phyloP scores from a whole-genome alignment of 2,888 invertebrate genomes.

The Smittia aterrima region DNA sequence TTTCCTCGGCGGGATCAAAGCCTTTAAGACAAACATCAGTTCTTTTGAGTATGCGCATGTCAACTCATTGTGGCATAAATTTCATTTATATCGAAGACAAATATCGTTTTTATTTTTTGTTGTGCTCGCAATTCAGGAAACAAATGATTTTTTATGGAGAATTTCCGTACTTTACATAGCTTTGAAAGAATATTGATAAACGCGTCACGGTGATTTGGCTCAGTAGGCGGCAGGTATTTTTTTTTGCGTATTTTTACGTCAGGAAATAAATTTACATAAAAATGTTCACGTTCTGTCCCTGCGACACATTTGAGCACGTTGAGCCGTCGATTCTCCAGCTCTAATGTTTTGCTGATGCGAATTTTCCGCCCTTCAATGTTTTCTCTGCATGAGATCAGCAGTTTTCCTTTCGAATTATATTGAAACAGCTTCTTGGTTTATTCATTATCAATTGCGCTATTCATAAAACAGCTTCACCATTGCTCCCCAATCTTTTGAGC shows the following conservation, averaged over 20 bases:
- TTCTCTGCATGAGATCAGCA: background rate
- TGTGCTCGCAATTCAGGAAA: background rate
- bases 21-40: background rate
- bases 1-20: background rate
- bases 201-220: no score
- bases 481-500: background rate
- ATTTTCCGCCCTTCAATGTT: background rate
- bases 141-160: constrained; percentile 3
- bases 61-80: no score
- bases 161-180: background rate
- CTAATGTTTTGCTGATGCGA: background rate
- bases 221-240: no score
- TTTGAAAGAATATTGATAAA: background rate
- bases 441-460: constrained; percentile 7
- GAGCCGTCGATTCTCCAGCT: constrained; percentile 1
- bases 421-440: background rate
- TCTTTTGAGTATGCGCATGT: no score
- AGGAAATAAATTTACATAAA: constrained; percentile 21
- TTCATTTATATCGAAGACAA: background rate
- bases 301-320: constrained; percentile 23
- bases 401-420: no score
- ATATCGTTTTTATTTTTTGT: background rate
- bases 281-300: background rate
- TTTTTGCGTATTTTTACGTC: background rate
- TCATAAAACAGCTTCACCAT: background rate